phyloP scores from a whole-genome alignment of 2,113 vertebrate species.

The Poicephalus meyeri region DNA sequence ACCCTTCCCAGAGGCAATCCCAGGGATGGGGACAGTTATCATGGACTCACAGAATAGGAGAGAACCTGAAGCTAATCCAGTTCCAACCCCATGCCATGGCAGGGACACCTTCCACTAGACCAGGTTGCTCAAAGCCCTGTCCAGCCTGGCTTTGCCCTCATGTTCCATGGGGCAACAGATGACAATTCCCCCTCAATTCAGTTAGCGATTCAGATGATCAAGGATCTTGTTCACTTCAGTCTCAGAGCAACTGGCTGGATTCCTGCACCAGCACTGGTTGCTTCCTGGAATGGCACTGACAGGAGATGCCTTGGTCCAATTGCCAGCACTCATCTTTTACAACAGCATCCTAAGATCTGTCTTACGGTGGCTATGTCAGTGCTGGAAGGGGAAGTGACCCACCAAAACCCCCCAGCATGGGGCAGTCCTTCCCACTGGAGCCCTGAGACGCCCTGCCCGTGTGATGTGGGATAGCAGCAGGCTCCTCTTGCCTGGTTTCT shows the following conservation, averaged over 20 bases:
- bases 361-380: fast-evolving
- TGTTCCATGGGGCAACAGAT: neutral
- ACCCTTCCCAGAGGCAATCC: neutral
- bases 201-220: neutral
- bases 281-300: fast-evolving
- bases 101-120: neutral
- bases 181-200: neutral
- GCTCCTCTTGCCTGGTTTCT: neutral
- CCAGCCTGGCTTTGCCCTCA: neutral
- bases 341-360: neutral
- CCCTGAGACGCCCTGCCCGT: neutral
- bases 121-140: neutral
- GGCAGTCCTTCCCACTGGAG: neutral
- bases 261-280: fast-evolving
- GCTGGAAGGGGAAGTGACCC: neutral
- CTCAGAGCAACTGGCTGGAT: neutral
- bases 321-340: neutral
- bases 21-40: fast-evolving
- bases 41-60: neutral
- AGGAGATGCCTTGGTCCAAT: neutral
- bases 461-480: neutral
- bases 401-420: neutral
- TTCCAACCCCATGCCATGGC: neutral
- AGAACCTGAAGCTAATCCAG: neutral
- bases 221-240: neutral